Conservation (phyloP, 1,140 invertebrate genomes). For the Andricus grossulariae region DNA sequence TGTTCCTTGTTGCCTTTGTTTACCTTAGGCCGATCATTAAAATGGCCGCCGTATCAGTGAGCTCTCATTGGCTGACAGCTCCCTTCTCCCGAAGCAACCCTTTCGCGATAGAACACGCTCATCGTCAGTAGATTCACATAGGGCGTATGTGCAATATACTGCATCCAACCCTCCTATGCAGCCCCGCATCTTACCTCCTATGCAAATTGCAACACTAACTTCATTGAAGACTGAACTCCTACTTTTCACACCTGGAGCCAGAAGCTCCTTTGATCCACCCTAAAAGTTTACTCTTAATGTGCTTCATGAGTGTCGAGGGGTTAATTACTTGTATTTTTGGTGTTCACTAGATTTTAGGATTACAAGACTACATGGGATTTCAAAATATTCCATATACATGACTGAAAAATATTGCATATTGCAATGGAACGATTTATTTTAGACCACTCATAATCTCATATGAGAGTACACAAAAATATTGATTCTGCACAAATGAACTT, state of each 20-base stretch:
- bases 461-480: no score
- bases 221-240: not conserved
- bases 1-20: constrained; percentile 72
- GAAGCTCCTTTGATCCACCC: not conserved
- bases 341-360: no score
- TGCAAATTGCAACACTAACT: constrained; percentile 21
- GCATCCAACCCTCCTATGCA: constrained; percentile 35
- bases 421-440: no score
- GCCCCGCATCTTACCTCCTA: not conserved
- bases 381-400: no score
- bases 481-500: no score
- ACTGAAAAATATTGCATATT: no score
- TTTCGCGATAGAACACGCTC: constrained; percentile 62
- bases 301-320: no score
- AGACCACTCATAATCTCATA: no score
- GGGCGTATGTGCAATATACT: constrained; percentile 23
- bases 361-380: no score
- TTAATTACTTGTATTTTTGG: no score
- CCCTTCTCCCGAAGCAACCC: constrained; percentile 59
- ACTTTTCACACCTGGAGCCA: constrained; percentile 10
- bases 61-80: constrained; percentile 69
- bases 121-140: constrained; percentile 54
- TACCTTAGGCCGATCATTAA: constrained; percentile 75
- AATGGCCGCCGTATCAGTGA: constrained; percentile 73
- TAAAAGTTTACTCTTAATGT: not conserved